phyloP scores from a whole-genome alignment of 2,888 invertebrate species.

The Odontothrips loti region DNA sequence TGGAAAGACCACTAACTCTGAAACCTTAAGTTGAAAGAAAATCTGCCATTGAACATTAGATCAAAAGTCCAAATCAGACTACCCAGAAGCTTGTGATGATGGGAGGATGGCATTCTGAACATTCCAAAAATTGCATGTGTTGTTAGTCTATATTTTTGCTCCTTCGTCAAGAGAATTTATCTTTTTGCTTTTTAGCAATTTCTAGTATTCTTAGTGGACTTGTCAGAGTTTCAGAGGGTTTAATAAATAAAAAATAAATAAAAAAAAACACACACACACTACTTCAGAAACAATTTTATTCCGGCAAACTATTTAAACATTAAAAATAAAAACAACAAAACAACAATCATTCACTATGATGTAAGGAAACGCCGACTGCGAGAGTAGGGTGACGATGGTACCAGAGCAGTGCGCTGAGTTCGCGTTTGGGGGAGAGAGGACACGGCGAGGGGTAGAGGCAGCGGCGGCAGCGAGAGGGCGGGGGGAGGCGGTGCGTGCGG shows the following conservation, averaged over 20 bases:
- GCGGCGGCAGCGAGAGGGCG: background rate
- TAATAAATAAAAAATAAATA: background rate
- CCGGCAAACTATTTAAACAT: background rate
- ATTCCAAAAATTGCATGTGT: background rate
- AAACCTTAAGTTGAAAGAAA: background rate
- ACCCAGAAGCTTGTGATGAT: no score
- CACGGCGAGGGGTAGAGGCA: background rate
- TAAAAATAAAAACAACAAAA: background rate
- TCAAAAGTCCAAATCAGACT: no score
- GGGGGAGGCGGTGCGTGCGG: background rate
- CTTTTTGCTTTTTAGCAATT: no score
- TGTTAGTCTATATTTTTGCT: no score
- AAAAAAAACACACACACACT: background rate
- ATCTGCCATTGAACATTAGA: background rate
- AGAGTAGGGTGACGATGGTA: background rate
- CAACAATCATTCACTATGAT: background rate
- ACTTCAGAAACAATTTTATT: background rate
- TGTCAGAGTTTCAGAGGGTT: no score
- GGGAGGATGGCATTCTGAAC: background rate
- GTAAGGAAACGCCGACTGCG: constrained; percentile 4
- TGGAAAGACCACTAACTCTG: no score
- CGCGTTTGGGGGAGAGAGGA: background rate
- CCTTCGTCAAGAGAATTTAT: no score
- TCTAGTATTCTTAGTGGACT: no score
- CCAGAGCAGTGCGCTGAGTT: background rate